Evolutionary conservation across 2,113 vertebrate genomes (phyloP).

Genomic region (Lynx canadensis): DNA sequence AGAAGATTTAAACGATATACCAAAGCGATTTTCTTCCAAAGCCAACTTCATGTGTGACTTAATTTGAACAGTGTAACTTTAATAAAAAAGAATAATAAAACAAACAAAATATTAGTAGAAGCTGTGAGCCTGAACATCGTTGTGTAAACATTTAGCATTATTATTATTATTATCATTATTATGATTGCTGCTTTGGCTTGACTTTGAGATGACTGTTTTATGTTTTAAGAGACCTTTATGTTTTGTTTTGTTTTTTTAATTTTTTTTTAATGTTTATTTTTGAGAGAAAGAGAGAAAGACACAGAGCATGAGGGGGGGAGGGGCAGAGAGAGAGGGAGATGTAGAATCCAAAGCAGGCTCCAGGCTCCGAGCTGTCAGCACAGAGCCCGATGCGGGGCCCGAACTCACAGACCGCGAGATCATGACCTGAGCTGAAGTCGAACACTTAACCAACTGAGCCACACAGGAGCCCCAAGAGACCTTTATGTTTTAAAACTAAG

Average conservation of each 20-base stretch:
- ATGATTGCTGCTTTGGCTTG: not conserved
- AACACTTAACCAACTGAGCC: no score
- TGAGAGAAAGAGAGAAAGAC: no score
- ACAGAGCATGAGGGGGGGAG: no score
- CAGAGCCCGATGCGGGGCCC: no score
- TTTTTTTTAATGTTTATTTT: no score
- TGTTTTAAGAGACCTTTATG: not conserved
- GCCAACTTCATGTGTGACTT: slow-evolving; percentile 29
- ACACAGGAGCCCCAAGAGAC: not conserved
- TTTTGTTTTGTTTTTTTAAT: not conserved
- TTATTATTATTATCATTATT: not conserved
- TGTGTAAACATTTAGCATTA: not conserved
- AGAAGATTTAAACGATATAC: not conserved
- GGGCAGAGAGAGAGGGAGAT: no score
- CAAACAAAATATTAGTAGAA: not conserved
- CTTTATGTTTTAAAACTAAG: slow-evolving; percentile 33
- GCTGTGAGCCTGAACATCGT: not conserved
- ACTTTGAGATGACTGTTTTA: not conserved
- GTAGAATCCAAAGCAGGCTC: no score
- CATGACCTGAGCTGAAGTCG: no score
- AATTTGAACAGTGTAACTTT: not conserved
- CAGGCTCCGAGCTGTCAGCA: no score
- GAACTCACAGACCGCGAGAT: no score
- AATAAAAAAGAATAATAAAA: slow-evolving; percentile 9
- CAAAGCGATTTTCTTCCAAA: slow-evolving; percentile 15